phyloP scores from a whole-genome alignment of 2,797 vertebrate species.

The Fratercula arctica region DNA sequence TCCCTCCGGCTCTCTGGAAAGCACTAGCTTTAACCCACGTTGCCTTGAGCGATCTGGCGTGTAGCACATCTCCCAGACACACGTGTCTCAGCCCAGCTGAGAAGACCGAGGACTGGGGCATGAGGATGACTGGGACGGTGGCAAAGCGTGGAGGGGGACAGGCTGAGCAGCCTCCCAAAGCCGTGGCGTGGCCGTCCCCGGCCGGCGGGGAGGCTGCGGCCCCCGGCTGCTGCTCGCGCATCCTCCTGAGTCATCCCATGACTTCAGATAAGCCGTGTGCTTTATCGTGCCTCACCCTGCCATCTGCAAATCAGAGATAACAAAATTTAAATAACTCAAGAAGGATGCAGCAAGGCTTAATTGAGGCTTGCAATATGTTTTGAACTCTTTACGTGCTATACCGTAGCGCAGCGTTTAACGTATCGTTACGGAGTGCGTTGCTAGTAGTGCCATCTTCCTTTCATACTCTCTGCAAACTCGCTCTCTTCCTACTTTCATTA shows the following conservation, averaged over 20 bases:
- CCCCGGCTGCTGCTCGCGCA: accelerated
- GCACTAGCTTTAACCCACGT: accelerated
- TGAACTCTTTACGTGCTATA: not conserved
- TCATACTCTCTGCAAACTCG: not conserved
- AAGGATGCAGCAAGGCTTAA: not conserved
- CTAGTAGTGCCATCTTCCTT: not conserved
- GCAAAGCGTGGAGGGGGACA: not conserved
- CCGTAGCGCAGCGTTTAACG: not conserved
- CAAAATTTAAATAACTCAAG: constrained; percentile 12
- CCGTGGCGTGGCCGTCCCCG: accelerated
- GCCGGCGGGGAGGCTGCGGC: not conserved
- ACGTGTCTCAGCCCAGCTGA: accelerated
- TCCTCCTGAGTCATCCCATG: not conserved
- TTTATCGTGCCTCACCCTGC: not conserved
- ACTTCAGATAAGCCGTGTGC: not conserved
- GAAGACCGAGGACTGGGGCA: accelerated
- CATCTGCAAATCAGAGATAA: constrained; percentile 49
- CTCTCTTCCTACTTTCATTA: not conserved
- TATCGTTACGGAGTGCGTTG: accelerated
- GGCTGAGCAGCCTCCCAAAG: not conserved
- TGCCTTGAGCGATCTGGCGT: not conserved
- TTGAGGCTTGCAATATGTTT: not conserved
- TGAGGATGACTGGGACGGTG: not conserved
- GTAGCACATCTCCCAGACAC: not conserved
- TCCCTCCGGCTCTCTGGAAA: not conserved